Conservation (phyloP, 2,888 invertebrate genomes). For the Andricus quercusramuli region DNA sequence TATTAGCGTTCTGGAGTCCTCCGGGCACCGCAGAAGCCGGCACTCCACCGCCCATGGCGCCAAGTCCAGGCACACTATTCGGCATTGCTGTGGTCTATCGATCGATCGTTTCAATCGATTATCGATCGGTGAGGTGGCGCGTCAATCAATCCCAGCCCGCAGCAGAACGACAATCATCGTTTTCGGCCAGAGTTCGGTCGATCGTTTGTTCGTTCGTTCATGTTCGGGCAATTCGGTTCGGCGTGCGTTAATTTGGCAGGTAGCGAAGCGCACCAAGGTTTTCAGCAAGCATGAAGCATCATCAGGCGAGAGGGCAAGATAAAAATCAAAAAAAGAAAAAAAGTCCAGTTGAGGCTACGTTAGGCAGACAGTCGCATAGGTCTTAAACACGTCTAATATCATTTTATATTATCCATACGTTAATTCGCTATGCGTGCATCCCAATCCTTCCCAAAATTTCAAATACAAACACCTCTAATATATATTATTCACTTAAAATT, state of each 20-base stretch:
- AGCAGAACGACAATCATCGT: conserved; percentile 43
- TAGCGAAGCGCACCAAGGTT: conserved; percentile 78
- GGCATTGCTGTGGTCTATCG: conserved; percentile 76
- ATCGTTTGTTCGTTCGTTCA: conserved; percentile 59
- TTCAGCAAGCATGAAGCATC: conserved; percentile 79
- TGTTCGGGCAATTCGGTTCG: conserved; percentile 63
- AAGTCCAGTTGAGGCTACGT: conserved; percentile 76
- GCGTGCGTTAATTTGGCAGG: conserved; percentile 78
- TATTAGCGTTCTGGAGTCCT: conserved; percentile 85
- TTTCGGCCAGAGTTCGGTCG: conserved; percentile 58
- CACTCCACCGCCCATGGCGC: conserved; percentile 75
- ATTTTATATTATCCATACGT: conserved; percentile 35
- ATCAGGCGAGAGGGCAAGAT: conserved; percentile 79
- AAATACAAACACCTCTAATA: not conserved
- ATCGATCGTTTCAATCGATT: conserved; percentile 55
- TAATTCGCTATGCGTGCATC: conserved; percentile 10
- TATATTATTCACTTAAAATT: no score
- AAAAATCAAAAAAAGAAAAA: conserved; percentile 79
- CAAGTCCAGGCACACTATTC: conserved; percentile 73
- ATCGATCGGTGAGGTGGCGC: conserved; percentile 19
- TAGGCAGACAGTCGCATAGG: conserved; percentile 59
- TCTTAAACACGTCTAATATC: conserved; percentile 53
- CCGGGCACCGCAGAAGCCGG: conserved; percentile 80
- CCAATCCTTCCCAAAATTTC: conserved; percentile 6
- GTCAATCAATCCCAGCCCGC: conserved; percentile 36